phyloP scores from a whole-genome alignment of 92 coral and sea anemone species.

The Hydrozoanthus gracilis region DNA sequence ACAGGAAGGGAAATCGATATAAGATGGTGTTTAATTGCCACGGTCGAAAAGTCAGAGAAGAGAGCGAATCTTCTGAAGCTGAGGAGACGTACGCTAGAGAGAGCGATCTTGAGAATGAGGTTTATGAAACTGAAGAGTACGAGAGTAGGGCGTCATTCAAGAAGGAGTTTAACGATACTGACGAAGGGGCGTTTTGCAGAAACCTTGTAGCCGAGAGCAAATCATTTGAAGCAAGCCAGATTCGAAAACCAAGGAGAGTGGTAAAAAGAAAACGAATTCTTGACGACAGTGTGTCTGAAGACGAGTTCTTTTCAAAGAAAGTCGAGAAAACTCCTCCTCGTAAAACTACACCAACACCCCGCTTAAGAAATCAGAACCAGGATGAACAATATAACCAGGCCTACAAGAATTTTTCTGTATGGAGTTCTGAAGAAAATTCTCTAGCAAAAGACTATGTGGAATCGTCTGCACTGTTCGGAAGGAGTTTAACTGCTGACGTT shows the following conservation, averaged over 20 bases:
- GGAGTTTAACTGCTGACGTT: not conserved
- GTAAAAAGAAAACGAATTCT: slow-evolving; percentile 80
- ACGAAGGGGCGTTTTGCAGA: slow-evolving; percentile 6
- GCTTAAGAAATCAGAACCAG: not conserved
- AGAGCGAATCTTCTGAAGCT: slow-evolving; percentile 77
- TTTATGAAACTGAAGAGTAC: slow-evolving; percentile 45
- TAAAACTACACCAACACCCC: not conserved
- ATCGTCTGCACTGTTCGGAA: slow-evolving; percentile 33
- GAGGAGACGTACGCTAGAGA: slow-evolving; percentile 73
- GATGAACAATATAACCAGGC: slow-evolving; percentile 3
- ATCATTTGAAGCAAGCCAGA: slow-evolving; percentile 64
- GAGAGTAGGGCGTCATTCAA: slow-evolving; percentile 8
- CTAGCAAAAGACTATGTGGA: slow-evolving; percentile 41
- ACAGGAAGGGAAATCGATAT: slow-evolving; percentile 75
- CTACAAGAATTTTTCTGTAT: slow-evolving; percentile 36
- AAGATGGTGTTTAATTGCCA: slow-evolving; percentile 81
- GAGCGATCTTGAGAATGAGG: slow-evolving; percentile 75
- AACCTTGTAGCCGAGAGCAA: slow-evolving; percentile 16
- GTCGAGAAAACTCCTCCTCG: not conserved
- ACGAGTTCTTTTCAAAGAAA: slow-evolving; percentile 46
- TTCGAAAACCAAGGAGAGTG: slow-evolving; percentile 65
- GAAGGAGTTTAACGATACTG: slow-evolving; percentile 19
- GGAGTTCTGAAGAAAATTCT: not conserved
- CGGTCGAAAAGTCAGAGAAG: slow-evolving; percentile 41
- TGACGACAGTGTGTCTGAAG: slow-evolving; percentile 73